Evolutionary conservation across 2,888 invertebrate species (phyloP), one percentile per base, ranked within the genome.

Genomic region (Baronia brevicornis): DNA sequence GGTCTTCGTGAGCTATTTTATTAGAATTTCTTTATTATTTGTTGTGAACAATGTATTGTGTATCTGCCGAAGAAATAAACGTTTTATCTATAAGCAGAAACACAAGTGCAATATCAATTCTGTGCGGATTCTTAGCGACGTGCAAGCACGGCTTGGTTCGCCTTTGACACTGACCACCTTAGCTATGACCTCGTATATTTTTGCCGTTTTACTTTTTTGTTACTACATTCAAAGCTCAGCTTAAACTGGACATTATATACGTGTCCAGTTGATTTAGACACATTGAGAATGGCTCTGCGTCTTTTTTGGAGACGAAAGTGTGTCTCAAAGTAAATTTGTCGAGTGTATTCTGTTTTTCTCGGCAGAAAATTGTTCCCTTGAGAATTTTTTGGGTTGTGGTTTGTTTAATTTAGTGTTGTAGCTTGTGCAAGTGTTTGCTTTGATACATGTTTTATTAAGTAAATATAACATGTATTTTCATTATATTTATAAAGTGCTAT

Each of bases 41-140:
- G n/a, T n/a, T n/a, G n/a, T n/a, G n/a, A n/a, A n/a, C n/a, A n/a
- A n/a, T n/a, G n/a, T n/a, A n/a, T n/a, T n/a, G n/a, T n/a, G n/a
- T n/a, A n/a, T n/a, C n/a, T n/a, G n/a, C n/a, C n/a, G n/a, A n/a
- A n/a, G n/a, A n/a, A n/a, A n/a, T n/a, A n/a, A n/a, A n/a, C n/a
- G n/a, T n/a, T n/a, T n/a, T n/a, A n/a, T n/a, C n/a, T n/a, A n/a
- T n/a, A n/a, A n/a, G n/a, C n/a, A 28, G 39, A 41, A 39, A 36
- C 33, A 36, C 34, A 28, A 34, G 33, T 33, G 41, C 39, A 36
- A 39, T 36, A 32, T 36, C 36, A 39, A 36, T 31, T 34, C 23
- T 36, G 36, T 36, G 36, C 11, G 15, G 4, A 6, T 26, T 26
- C 33, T 33, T 33, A 26, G 33, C 17, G 33, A 26, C 26, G 26